Base-by-base conservation (phyloP, 2,888 invertebrate genomes). In the Branchinecta sandiegonensis region DNA sequence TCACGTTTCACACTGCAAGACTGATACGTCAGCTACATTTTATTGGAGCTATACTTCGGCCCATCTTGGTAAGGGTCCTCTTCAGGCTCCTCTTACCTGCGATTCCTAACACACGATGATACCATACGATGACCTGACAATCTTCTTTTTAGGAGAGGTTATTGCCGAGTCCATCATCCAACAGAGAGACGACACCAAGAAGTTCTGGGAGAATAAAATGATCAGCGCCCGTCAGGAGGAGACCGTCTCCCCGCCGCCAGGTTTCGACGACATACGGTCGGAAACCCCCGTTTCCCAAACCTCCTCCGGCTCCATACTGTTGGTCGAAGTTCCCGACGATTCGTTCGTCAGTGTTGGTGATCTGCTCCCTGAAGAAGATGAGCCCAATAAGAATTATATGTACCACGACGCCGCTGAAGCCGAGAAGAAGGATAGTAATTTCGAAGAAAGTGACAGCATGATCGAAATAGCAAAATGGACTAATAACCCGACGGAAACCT, bases 181-280 rank as follows among this genome's bases (percentile, higher is more conserved):
- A 70, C 75, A 75, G 70, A 76, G 76, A 72, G 72, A 73, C 69
- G 73, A 73, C 71, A 76, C 75, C 47, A 76, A 76, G 72, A 73
- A 70, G 67, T 76, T 75, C 72, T 76, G 76, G 76, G 76, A 76
- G 71, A 72, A 74, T 64, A 71, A 74, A 66, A 75, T 76, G 76
- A 69, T 74, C 70, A 73, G 72, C 8, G 17, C n/a, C 10, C n/a
- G 56, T 10, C 56, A 14, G n/a, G 56, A 56, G 17, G 56, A 56
- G n/a, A 17, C 56, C 14, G 1, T 56, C 56, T 56, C 56, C 56
- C 56, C 56, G 9, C 56, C 56, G 8, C 56, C 56, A 56, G 56
- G 56, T 17, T 56, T 56, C 9, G 56, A 56, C 17, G 56, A 56
- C 2, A n/a, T 10, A 8, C n/a, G 56, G 9, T 8, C 56, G 17